Conservation (phyloP, 2,888 invertebrate species). For the Germaria angustata region DNA sequence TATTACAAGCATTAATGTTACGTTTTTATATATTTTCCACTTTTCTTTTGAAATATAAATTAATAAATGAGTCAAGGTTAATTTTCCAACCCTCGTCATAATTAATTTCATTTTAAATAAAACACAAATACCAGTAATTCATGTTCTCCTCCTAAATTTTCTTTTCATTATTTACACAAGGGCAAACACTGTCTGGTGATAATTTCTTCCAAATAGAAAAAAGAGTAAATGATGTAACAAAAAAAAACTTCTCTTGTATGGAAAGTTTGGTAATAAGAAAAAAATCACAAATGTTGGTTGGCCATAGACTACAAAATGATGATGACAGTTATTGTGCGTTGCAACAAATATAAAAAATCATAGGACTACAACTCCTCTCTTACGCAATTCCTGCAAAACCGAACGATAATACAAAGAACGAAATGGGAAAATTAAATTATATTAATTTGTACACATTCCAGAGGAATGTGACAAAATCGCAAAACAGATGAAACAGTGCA, state of each 20-base stretch:
- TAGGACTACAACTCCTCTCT: neutral
- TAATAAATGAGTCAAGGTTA: conserved; percentile 38
- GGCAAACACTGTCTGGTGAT: conserved; percentile 1
- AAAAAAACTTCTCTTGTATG: neutral
- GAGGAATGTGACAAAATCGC: neutral
- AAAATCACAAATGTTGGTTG: conserved; percentile 19
- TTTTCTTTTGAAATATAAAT: too few relatives aligned
- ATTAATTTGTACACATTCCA: neutral
- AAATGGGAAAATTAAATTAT: conserved; percentile 12
- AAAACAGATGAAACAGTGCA: too few relatives aligned
- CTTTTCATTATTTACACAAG: conserved; percentile 10
- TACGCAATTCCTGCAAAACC: neutral
- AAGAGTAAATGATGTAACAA: neutral
- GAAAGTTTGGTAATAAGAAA: neutral
- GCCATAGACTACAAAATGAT: conserved; percentile 43
- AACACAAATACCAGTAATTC: conserved; percentile 20
- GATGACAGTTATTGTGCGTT: conserved; percentile 37
- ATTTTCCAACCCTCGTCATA: conserved; percentile 22
- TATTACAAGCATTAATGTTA: too few relatives aligned
- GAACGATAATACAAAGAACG: neutral
- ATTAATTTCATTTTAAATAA: conserved; percentile 39
- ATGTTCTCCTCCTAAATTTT: neutral
- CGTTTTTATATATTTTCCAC: too few relatives aligned
- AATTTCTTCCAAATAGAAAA: neutral
- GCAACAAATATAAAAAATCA: neutral